A percentile compares a stretch with the other conserved stretches of the same genome.
Conservation (phyloP, 2,797 vertebrate genomes). For the Poecile montanus region DNA sequence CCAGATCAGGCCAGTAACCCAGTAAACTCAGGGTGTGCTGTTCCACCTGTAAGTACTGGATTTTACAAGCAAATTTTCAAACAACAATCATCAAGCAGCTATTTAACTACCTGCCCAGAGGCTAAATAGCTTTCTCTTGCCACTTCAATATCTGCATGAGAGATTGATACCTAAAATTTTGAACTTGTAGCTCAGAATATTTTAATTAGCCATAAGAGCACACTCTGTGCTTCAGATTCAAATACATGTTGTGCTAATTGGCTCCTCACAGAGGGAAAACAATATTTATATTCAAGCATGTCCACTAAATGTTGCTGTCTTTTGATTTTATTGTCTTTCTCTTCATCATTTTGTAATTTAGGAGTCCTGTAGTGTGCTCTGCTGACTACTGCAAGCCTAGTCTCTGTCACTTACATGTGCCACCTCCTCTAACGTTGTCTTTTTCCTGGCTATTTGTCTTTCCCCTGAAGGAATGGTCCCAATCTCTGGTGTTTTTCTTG, state of each 20-base stretch:
- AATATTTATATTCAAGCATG: not conserved
- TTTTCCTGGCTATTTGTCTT: not conserved
- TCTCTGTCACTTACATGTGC: not conserved
- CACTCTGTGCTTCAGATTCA: not conserved
- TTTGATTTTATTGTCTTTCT: not conserved
- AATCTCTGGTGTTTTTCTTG: not conserved
- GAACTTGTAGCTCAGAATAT: not conserved
- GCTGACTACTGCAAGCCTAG: accelerated
- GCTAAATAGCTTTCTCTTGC: not conserved
- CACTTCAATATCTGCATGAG: not conserved
- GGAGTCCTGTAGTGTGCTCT: not conserved
- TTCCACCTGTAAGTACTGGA: not conserved
- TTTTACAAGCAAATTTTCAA: not conserved
- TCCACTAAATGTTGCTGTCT: not conserved
- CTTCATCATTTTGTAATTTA: not conserved
- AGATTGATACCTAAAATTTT: constrained; percentile 23
- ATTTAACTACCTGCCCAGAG: not conserved
- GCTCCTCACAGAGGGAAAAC: not conserved
- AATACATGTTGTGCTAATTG: constrained; percentile 15
- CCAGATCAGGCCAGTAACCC: not conserved
- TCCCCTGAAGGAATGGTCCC: not conserved
- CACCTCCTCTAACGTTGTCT: not conserved
- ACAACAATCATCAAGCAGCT: not conserved
- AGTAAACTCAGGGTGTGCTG: not conserved
- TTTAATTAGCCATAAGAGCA: constrained; percentile 7